These are phyloP conservation scores for Lethenteron camtschaticum DNA, from an alignment of 2,113 vertebrate genomes.

Conservation along the genomic window DNA sequence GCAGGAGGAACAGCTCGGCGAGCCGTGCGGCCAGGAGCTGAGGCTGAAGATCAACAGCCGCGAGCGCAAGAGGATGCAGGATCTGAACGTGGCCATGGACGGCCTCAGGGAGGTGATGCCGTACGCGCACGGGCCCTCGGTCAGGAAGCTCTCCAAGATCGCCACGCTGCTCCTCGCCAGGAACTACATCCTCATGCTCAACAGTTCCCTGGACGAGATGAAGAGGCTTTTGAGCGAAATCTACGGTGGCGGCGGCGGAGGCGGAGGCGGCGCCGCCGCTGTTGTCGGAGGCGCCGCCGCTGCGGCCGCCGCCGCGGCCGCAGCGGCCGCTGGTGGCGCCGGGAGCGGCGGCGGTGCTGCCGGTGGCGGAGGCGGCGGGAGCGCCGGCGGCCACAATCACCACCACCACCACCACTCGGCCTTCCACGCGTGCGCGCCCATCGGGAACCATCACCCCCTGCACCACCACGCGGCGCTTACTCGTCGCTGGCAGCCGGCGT, in stretches of 20 bases:
- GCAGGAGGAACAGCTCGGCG: constrained; percentile 13
- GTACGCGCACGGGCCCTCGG: constrained; percentile 41
- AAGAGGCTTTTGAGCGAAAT: constrained; percentile 38
- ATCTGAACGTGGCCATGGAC: constrained; percentile 47
- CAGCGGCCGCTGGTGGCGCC: background rate
- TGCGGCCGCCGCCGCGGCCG: background rate
- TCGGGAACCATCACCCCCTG: no score
- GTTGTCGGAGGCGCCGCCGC: background rate
- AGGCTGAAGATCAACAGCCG: constrained; percentile 46
- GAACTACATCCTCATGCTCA: constrained; percentile 49
- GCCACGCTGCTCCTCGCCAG: constrained; percentile 39
- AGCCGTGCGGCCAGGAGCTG: constrained; percentile 29
- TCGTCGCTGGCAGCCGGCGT: no score
- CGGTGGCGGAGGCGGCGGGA: no score
- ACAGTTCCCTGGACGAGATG: constrained; percentile 44
- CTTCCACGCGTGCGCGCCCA: no score
- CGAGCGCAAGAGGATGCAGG: constrained; percentile 46
- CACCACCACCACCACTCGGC: no score
- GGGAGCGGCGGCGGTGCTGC: no score
- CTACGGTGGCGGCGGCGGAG: constrained; percentile 28
- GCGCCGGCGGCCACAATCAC: no score
- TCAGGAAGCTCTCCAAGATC: constrained; percentile 49
- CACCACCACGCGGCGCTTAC: no score
- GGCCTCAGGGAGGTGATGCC: constrained; percentile 47
- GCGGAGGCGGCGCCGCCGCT: background rate